A percentile compares a stretch with the other conserved stretches of the same genome.
Evolutionary conservation across 2,113 vertebrate genomes (phyloP).

Genomic region (Parotia lawesii): DNA sequence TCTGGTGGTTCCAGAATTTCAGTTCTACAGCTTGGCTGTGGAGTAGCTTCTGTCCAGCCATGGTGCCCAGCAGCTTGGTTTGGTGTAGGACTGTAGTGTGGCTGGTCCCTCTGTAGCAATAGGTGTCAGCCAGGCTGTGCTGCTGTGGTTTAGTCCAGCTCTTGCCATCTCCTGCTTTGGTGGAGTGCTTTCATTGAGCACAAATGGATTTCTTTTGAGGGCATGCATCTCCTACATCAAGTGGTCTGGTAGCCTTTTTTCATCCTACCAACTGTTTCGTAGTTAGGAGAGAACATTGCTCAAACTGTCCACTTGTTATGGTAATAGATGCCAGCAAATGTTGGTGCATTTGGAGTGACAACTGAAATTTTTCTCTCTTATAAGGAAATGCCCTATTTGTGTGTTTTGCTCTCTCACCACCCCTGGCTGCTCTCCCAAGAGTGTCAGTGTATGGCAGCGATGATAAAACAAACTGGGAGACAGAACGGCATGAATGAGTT

Average conservation of each 20-base stretch:
- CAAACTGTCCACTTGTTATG: not conserved
- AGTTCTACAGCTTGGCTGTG: not conserved
- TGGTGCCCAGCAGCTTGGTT: not conserved
- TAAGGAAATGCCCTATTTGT: not conserved
- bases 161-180: not conserved
- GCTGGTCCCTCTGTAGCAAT: not conserved
- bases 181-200: not conserved
- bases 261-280: not conserved
- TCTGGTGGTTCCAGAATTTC: not conserved
- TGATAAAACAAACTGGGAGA: not conserved
- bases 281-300: not conserved
- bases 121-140: not conserved
- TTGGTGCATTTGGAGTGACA: not conserved
- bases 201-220: not conserved
- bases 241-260: not conserved
- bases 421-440: not conserved
- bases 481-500: not conserved
- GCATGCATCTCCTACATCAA: not conserved
- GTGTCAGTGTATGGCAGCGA: not conserved
- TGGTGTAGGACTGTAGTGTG: not conserved
- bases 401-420: not conserved
- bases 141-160: not conserved
- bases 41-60: not conserved
- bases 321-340: not conserved
- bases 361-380: not conserved